Evolutionary conservation across 2,797 vertebrate species (phyloP).

Genomic region (Xenentodon cancila): DNA sequence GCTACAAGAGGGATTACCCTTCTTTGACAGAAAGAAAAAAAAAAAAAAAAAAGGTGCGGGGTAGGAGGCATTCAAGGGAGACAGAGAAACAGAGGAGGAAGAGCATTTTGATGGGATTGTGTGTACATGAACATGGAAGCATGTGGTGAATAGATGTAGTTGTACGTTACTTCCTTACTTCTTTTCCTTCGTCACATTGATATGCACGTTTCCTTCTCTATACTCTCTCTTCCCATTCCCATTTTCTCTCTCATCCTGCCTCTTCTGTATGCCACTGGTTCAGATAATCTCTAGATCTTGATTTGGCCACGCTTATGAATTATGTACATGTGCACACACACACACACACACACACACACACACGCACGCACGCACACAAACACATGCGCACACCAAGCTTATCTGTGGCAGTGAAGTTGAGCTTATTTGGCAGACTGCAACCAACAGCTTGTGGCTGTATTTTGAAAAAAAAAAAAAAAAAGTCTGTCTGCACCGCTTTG

Average conservation of each 20-base stretch:
- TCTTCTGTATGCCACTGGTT: slow-evolving; percentile 50
- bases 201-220: slow-evolving; percentile 4
- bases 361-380: slow-evolving; percentile 36
- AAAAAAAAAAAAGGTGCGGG: slow-evolving; percentile 23
- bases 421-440: slow-evolving; percentile 72
- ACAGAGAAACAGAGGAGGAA: slow-evolving; percentile 39
- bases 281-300: slow-evolving; percentile 73
- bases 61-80: slow-evolving; percentile 41
- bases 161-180: no score
- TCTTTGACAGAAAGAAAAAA: slow-evolving; percentile 68
- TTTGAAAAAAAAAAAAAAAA: slow-evolving; percentile 63
- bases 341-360: slow-evolving; percentile 40
- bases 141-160: no score
- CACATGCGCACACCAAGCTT: slow-evolving; percentile 38
- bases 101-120: no score
- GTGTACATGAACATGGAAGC: slow-evolving; percentile 28
- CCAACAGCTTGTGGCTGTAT: slow-evolving; percentile 79
- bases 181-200: background rate
- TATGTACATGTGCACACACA: slow-evolving; percentile 43
- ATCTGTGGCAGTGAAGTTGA: slow-evolving; percentile 72
- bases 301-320: slow-evolving; percentile 75
- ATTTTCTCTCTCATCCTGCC: slow-evolving; percentile 2
- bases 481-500: slow-evolving; percentile 57
- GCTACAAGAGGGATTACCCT: slow-evolving; percentile 77
- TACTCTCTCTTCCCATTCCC: slow-evolving; percentile 20